Conservation (phyloP, 2,797 vertebrate species). For the Anableps anableps region DNA sequence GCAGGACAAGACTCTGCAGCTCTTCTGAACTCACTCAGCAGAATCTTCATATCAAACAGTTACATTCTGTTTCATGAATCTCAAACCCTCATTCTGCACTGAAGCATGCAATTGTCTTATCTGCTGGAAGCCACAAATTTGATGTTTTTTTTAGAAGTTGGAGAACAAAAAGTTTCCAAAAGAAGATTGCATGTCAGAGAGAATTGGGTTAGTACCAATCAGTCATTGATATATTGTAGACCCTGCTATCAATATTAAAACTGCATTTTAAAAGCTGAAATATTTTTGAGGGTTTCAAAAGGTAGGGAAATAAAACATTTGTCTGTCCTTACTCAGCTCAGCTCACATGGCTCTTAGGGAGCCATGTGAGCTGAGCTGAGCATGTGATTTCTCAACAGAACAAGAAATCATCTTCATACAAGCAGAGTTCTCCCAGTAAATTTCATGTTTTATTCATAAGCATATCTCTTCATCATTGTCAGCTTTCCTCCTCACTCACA, state of each 20-base stretch:
- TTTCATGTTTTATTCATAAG: conserved; percentile 65
- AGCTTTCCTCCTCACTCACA: conserved; percentile 12
- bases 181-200: conserved; percentile 39
- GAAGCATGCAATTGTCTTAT: conserved; percentile 21
- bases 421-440: conserved; percentile 51
- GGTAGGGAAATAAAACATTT: conserved; percentile 34
- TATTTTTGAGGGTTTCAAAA: conserved; percentile 54
- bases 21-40: conserved; percentile 24
- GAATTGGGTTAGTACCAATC: conserved; percentile 63
- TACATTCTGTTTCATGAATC: conserved; percentile 36
- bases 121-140: conserved; percentile 13
- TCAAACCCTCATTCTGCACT: conserved; percentile 23
- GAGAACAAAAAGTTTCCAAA: conserved; percentile 35
- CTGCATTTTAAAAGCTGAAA: conserved; percentile 52
- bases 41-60: conserved; percentile 40
- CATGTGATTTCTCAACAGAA: no score
- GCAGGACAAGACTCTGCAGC: conserved; percentile 17
- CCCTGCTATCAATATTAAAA: conserved; percentile 56
- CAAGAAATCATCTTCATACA: conserved; percentile 32
- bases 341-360: conserved; percentile 19
- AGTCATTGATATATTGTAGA: conserved; percentile 45
- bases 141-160: conserved; percentile 9
- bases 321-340: conserved; percentile 15
- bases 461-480: conserved; percentile 45
- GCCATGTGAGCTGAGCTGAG: no score